Conservation (phyloP, 2,113 vertebrate species). For the Telmatochromis sp. region DNA sequence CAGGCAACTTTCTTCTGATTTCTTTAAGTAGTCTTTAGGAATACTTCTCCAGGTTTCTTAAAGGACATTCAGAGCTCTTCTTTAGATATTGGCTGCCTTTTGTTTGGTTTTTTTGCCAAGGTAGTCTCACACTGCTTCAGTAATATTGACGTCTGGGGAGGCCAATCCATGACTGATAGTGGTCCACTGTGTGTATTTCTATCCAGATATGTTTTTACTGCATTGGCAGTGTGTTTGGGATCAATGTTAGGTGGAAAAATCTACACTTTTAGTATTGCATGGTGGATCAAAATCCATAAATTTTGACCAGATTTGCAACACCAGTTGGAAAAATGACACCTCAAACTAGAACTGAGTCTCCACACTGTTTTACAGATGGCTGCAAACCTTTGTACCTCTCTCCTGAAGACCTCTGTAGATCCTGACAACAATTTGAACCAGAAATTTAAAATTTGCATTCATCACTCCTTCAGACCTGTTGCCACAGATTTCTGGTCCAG, state of each 20-base stretch:
- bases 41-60: not conserved
- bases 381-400: not conserved
- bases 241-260: accelerated
- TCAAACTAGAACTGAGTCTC: not conserved
- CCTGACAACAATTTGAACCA: not conserved
- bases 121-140: not conserved
- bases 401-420: not conserved
- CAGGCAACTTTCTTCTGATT: not conserved
- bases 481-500: not conserved
- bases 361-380: not conserved
- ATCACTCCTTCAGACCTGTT: not conserved
- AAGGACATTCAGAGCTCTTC: not conserved
- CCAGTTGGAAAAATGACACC: not conserved
- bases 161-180: not conserved
- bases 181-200: not conserved
- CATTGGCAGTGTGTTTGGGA: not conserved
- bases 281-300: not conserved
- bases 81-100: not conserved
- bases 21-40: not conserved
- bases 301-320: not conserved
- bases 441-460: not conserved
- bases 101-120: not conserved
- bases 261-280: not conserved
- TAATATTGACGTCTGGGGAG: not conserved
- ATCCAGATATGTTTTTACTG: not conserved